Base-by-base conservation (phyloP, 2,888 invertebrate genomes). In the Oligia fasciuncula region DNA sequence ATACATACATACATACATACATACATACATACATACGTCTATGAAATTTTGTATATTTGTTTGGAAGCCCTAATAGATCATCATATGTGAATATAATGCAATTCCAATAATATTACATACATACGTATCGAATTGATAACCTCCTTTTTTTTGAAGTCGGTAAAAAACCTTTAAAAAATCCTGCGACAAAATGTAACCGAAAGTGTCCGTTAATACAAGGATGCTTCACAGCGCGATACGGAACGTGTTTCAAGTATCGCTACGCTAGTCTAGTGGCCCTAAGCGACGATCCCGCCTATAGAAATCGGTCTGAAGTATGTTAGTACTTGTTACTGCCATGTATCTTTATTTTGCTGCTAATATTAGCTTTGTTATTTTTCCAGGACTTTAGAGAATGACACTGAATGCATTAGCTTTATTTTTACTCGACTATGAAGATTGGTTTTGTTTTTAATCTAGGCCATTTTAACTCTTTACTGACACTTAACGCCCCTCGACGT, bases 221-320 rank as follows among this genome's bases (percentile, higher is more conserved):
- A 40, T 75, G 69, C 83, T 83, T 81, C 65, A 75, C 72, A 73
- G 13, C 51, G 19, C 14, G 65, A 67, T 60, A 79, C 23, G 29
- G 70, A 62, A 75, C 83, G 85, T 85, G 83, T 80, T 80, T 65
- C 57, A 68, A 83, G 75, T 69, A 65, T 14, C 81, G 51, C 23
- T 13, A 23, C 80, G 69, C 60, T 43, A 0, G 67, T 72, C 68
- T 75, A 85, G 76, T 72, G 75, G 51, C 69, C 9, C 43, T 81
- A 85, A 81, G 60, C 75, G 85, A 65, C 70, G 70, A 84, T 80
- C 11, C 29, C 8, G 68, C 19, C 72, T 80, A 73, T 65, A 65
- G 60, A 69, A 68, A 81, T 72, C 76, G 60, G 70, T 78, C 40
- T 83, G 29, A 54, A 81, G 60, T 14, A 35, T 67, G 60, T 75